Conservation (phyloP, 1,140 invertebrate genomes). For the Alviniconcha marisindica region DNA sequence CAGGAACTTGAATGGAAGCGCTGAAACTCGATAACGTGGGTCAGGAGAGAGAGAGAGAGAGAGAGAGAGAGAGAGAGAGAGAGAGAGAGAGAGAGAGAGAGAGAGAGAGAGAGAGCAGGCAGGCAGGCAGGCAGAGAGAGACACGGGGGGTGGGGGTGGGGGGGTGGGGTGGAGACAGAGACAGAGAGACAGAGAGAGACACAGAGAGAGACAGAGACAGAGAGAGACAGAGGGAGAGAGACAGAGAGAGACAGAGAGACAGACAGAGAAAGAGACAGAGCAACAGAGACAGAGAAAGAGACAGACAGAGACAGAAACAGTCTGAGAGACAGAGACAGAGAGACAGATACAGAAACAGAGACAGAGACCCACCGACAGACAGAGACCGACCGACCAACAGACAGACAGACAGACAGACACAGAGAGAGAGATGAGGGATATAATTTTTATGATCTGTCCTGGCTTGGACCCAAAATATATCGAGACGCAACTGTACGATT, state of each 20-base stretch:
- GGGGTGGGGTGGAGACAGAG: neutral
- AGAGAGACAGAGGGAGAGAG: neutral
- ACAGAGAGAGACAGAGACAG: neutral
- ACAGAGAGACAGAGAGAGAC: neutral
- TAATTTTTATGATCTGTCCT: too few species aligned
- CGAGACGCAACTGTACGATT: too few species aligned
- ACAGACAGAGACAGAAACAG: too few species aligned
- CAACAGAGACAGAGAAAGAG: neutral
- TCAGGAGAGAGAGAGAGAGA: neutral
- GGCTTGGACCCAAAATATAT: too few species aligned
- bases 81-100: conserved; percentile 1
- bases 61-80: neutral
- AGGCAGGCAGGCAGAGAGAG: neutral
- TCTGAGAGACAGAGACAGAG: too few species aligned
- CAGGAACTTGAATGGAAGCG: neutral
- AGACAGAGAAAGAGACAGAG: neutral
- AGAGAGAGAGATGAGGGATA: too few species aligned
- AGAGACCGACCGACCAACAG: too few species aligned
- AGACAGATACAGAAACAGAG: too few species aligned
- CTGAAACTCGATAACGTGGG: neutral
- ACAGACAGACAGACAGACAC: too few species aligned
- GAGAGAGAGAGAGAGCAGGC: neutral
- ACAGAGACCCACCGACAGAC: too few species aligned
- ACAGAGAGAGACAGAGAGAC: neutral
- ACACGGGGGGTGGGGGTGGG: neutral